Percentiles rank a stretch among this genome's conserved stretches.
Conservation (phyloP, 2,797 vertebrate species). For the Rousettus madagascariensis region DNA sequence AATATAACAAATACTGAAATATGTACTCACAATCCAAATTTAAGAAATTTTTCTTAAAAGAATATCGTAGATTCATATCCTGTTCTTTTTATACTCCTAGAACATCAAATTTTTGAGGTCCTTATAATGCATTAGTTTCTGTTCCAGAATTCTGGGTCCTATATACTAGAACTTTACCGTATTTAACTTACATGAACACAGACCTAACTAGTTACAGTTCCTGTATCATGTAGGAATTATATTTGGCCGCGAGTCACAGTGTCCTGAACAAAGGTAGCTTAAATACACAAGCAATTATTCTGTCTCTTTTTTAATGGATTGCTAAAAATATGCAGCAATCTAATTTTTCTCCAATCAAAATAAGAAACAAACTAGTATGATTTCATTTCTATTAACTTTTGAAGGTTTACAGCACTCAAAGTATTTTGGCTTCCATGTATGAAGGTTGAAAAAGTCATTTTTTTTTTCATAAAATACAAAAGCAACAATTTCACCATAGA, state of each 20-base stretch:
- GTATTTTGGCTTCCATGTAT: constrained; percentile 92
- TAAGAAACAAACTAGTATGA: constrained; percentile 87
- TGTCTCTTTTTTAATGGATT: not conserved
- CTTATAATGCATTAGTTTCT: not conserved
- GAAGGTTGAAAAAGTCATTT: constrained; percentile 96
- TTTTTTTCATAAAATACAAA: constrained; percentile 97
- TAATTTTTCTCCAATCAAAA: constrained; percentile 86
- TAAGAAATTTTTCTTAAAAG: not conserved
- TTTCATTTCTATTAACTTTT: constrained; percentile 87
- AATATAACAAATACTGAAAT: not conserved
- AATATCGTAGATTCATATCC: not conserved
- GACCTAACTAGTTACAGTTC: not conserved
- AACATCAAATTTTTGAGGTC: not conserved
- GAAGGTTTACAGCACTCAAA: constrained; percentile 89
- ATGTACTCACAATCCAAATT: not conserved
- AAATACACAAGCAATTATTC: not conserved
- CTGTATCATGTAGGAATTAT: not conserved
- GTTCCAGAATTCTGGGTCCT: not conserved
- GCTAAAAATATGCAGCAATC: constrained; percentile 78
- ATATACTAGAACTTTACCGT: not conserved
- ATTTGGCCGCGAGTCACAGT: not conserved
- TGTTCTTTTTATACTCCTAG: not conserved
- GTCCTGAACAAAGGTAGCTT: not conserved
- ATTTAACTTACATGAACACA: not conserved
- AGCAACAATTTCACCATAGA: constrained; percentile 97